Conservation (phyloP, 2,888 invertebrate species). For the Luperina nickerlii region DNA sequence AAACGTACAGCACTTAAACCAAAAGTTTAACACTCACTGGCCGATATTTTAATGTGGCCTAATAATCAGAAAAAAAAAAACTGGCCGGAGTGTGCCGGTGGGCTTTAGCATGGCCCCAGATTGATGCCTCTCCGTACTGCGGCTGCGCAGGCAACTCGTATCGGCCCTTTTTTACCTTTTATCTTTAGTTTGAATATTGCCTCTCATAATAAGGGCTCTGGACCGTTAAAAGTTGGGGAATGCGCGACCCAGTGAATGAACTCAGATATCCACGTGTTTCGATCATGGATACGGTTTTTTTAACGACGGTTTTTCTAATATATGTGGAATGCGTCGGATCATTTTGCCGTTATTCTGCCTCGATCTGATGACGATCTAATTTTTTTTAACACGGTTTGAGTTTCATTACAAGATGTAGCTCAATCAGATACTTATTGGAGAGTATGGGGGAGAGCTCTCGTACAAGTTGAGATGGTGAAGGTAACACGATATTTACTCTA, state of each 20-base stretch:
- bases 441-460: background rate
- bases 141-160: constrained; percentile 77
- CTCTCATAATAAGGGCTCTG: constrained; percentile 84
- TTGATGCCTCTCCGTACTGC: constrained; percentile 79
- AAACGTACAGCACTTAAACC: constrained; percentile 25
- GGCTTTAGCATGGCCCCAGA: constrained; percentile 87
- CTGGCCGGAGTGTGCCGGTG: constrained; percentile 81
- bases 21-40: constrained; percentile 78
- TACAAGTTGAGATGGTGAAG: background rate
- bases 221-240: constrained; percentile 81
- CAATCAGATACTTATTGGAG: background rate
- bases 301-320: constrained; percentile 64
- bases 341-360: constrained; percentile 31
- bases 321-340: constrained; percentile 33
- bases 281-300: constrained; percentile 71
- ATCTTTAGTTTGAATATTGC: constrained; percentile 86
- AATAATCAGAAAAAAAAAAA: constrained; percentile 88
- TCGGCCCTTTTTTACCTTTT: constrained; percentile 82
- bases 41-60: constrained; percentile 88
- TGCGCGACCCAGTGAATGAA: constrained; percentile 81
- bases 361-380: background rate
- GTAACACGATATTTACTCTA: background rate
- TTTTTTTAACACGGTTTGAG: background rate
- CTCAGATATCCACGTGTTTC: constrained; percentile 76
- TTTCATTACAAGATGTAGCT: background rate